Base-by-base conservation (phyloP, 53 echinoderm and acorn worm genomes). In the Echinarachnius parma region DNA sequence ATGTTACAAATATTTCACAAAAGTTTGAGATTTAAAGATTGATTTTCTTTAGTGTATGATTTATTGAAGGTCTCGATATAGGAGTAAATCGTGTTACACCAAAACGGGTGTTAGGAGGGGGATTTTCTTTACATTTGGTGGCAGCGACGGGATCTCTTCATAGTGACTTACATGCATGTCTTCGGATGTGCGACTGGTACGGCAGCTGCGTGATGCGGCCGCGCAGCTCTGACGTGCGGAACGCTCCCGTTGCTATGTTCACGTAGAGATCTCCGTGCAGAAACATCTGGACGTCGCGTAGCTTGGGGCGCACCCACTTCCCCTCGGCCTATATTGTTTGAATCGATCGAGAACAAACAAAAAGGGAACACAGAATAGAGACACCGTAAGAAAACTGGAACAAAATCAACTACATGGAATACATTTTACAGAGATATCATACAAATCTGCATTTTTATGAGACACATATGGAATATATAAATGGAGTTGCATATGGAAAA, bases 231-330 rank as follows among this genome's bases (percentile, higher is more conserved):
- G 90, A 91, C 23, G 75, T 76, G 11, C 64, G 61, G 53, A 87
- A 91, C 8, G 84, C 87, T 21, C 87, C 82, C 1, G 91, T 95
- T 34, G 90, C 96, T 2, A 95, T 72, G 44, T 95, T 95, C 19
- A 95, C 90, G 50, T 78, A 91, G 21, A 95, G 71, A 16, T 80
- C 84, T 18, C 82, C 84, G 15, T 85, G 81, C 20, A 85, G 58
- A 14, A 95, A 64, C 78, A 84, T 81, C 27, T 90, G 87, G 29
- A 91, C 58, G n/a, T 95, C 96, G 11, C 77, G 81, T 5, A 83
- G 78, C 60, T 87, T 87, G 16, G 90, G 84, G 32, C 84, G 80
- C 30, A 64, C 37, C 58, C 62, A 84, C 21, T 61, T 49, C 9
- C 81, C 81, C n/a, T 49, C 48, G 39, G 63, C 82, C 82, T 63